These are phyloP conservation scores for Cairina moschata DNA, from an alignment of 2,113 vertebrate species.

Conservation along the genomic window DNA sequence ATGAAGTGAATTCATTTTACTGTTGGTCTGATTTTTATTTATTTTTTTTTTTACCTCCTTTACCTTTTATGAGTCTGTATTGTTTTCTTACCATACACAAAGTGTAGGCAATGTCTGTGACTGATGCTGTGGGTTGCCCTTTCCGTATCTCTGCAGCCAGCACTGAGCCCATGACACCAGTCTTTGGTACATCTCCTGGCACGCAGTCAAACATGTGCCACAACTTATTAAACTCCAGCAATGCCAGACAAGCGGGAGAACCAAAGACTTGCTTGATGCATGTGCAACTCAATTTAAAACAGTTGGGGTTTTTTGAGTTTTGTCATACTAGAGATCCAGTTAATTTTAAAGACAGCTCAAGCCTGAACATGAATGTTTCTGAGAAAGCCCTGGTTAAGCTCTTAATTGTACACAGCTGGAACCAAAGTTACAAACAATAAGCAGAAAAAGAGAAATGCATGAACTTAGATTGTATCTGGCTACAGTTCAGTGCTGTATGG, in stretches of 20 bases:
- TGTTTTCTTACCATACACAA: neutral
- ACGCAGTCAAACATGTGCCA: neutral
- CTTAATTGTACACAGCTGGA: neutral
- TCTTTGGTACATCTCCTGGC: neutral
- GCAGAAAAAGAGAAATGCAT: neutral
- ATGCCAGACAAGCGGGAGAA: neutral
- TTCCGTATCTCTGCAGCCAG: neutral
- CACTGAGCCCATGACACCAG: rapidly evolving
- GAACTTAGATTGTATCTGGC: neutral
- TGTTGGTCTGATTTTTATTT: neutral
- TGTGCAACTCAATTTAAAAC: neutral
- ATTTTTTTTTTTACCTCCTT: neutral
- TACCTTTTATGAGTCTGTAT: neutral
- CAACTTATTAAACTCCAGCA: neutral
- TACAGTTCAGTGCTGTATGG: neutral
- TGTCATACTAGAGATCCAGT: neutral
- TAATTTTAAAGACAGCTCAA: neutral
- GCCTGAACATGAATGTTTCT: neutral
- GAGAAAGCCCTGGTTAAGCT: neutral
- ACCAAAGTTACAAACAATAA: neutral
- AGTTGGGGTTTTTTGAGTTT: neutral
- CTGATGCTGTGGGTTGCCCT: neutral
- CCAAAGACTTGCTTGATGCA: neutral
- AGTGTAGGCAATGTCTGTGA: neutral
- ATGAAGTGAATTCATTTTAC: neutral